Evolutionary conservation across 2,113 vertebrate genomes (phyloP).

Genomic region (Rhynchomys soricoides): DNA sequence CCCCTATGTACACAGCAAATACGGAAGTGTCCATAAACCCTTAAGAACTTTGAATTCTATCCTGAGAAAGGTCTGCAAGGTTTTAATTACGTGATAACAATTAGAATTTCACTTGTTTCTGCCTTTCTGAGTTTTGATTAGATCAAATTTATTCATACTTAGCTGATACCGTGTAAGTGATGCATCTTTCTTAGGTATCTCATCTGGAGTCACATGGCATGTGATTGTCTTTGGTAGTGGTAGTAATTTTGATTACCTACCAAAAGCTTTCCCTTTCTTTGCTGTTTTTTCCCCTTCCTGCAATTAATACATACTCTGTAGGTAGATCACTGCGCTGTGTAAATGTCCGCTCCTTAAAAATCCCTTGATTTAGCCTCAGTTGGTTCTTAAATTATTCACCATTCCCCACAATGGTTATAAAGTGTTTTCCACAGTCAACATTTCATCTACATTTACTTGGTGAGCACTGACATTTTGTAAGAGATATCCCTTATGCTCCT

Average conservation of each 20-base stretch:
- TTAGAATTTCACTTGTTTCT: too few species aligned
- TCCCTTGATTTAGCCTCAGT: background rate
- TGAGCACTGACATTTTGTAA: background rate
- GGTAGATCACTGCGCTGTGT: background rate
- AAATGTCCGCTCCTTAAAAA: background rate
- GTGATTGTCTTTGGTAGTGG: background rate
- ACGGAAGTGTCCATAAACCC: background rate
- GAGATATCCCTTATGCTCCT: background rate
- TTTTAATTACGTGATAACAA: background rate
- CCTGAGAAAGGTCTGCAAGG: background rate
- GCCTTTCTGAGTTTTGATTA: background rate
- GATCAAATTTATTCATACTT: background rate
- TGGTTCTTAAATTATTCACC: conserved; percentile 28
- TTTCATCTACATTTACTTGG: background rate
- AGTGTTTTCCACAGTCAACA: background rate
- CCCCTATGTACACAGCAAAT: background rate
- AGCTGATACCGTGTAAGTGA: background rate
- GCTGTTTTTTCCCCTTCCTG: background rate
- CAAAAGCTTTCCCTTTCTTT: background rate
- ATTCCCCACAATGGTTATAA: background rate
- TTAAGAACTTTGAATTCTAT: background rate
- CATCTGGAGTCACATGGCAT: background rate
- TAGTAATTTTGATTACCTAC: background rate
- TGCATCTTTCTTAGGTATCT: background rate
- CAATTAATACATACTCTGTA: background rate